Conservation (phyloP, 2,888 invertebrate species). For the Meganola albula region DNA sequence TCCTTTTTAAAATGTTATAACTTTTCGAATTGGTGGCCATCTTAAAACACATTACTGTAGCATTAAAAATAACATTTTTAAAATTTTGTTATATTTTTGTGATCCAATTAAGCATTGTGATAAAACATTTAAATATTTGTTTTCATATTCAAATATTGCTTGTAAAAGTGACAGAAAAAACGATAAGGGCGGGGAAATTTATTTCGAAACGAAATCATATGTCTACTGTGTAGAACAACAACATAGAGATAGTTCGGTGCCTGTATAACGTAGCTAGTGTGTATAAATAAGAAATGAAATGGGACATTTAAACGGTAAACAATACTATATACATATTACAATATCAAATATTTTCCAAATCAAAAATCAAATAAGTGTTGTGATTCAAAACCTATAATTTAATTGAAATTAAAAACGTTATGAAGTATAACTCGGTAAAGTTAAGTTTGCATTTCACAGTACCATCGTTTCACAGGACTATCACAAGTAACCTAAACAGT, state of each 20-base stretch:
- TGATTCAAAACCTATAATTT: constrained; percentile 54
- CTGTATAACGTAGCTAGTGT: constrained; percentile 42
- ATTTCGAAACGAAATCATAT: constrained; percentile 75
- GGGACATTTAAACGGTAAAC: constrained; percentile 13
- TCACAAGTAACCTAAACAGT: too few species aligned
- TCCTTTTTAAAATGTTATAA: constrained; percentile 23
- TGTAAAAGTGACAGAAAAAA: constrained; percentile 39
- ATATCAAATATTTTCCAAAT: constrained; percentile 2
- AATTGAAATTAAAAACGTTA: constrained; percentile 40
- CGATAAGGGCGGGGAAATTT: constrained; percentile 55
- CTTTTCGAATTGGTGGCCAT: constrained; percentile 30
- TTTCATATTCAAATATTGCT: constrained; percentile 28
- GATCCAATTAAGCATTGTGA: constrained; percentile 21
- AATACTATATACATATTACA: constrained; percentile 6
- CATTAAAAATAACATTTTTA: constrained; percentile 15
- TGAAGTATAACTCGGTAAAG: too few species aligned
- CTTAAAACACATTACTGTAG: constrained; percentile 15
- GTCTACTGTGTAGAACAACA: constrained; percentile 77
- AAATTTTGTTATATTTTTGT: constrained; percentile 8
- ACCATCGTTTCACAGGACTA: too few species aligned
- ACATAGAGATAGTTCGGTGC: constrained; percentile 59
- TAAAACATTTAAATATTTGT: constrained; percentile 22
- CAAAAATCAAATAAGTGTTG: constrained; percentile 40
- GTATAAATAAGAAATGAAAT: constrained; percentile 28
- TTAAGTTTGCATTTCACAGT: too few species aligned